Conservation (phyloP, 2,113 vertebrate genomes). For the Ascaphus truei region DNA sequence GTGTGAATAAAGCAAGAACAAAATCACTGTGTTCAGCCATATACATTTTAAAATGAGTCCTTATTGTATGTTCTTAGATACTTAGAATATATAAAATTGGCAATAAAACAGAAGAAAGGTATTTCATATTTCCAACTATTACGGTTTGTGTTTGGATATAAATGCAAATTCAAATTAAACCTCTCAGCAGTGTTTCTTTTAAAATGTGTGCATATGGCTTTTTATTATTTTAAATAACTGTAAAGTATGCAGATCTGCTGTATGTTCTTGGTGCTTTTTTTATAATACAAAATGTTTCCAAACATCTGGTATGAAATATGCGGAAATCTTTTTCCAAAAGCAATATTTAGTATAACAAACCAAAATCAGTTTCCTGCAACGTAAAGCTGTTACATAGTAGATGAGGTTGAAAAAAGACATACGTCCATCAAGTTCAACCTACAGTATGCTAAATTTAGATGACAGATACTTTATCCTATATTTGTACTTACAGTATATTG, state of each 20-base stretch:
- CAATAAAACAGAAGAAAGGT: neutral
- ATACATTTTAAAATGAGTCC: too few species aligned
- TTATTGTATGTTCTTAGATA: too few species aligned
- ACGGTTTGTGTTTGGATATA: slow-evolving; percentile 1
- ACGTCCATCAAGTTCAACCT: too few species aligned
- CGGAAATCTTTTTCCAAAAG: neutral
- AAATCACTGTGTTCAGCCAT: too few species aligned
- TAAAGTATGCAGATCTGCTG: slow-evolving; percentile 11
- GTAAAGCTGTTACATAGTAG: too few species aligned
- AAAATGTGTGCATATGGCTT: slow-evolving; percentile 25
- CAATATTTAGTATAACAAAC: neutral
- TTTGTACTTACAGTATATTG: too few species aligned
- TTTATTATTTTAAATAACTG: slow-evolving; percentile 20
- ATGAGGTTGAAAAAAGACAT: too few species aligned
- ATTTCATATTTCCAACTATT: slow-evolving; percentile 13
- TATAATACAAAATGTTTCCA: slow-evolving; percentile 19
- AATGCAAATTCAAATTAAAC: slow-evolving; percentile 26
- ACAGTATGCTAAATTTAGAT: too few species aligned
- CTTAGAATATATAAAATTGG: too few species aligned
- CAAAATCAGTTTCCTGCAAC: neutral
- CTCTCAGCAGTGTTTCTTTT: neutral
- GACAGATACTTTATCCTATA: too few species aligned
- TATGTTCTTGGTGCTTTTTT: slow-evolving; percentile 18
- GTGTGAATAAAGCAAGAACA: too few species aligned
- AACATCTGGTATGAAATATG: slow-evolving; percentile 18